Conservation (phyloP, 2,888 invertebrate genomes). For the Trissolcus brochymenae region DNA sequence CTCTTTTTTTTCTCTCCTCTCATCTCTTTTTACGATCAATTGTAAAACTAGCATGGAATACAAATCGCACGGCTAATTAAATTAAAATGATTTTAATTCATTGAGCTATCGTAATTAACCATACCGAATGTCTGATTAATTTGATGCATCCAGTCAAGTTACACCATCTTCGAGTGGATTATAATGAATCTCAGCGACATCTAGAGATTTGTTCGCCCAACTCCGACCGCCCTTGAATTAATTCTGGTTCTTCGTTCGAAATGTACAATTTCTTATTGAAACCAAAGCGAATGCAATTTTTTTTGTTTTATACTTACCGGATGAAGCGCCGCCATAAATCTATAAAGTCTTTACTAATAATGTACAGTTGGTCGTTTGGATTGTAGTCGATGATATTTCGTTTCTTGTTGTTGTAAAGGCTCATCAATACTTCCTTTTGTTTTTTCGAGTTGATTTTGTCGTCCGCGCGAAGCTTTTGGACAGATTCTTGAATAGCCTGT, state of each 20-base stretch:
- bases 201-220: not conserved
- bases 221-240: not conserved
- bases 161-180: not conserved
- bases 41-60: constrained; percentile 45
- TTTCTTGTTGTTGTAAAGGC: constrained; percentile 68
- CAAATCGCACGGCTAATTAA: constrained; percentile 37
- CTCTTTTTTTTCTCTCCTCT: constrained; percentile 10
- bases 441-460: constrained; percentile 71
- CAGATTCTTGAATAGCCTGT: constrained; percentile 68
- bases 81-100: constrained; percentile 26
- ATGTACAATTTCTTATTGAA: no score
- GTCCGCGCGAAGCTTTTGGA: constrained; percentile 69
- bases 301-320: constrained; percentile 66
- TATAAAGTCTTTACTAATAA: constrained; percentile 70
- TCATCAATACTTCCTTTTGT: constrained; percentile 69
- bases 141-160: constrained; percentile 1
- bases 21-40: constrained; percentile 30
- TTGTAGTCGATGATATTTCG: constrained; percentile 65
- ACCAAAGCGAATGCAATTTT: constrained; percentile 4
- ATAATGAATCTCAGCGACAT: constrained; percentile 16
- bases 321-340: constrained; percentile 72
- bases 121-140: constrained; percentile 3
- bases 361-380: constrained; percentile 64
- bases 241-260: not conserved
- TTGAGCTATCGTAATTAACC: constrained; percentile 14